Conservation (phyloP, 2,888 invertebrate species). For the Alitta virens region DNA sequence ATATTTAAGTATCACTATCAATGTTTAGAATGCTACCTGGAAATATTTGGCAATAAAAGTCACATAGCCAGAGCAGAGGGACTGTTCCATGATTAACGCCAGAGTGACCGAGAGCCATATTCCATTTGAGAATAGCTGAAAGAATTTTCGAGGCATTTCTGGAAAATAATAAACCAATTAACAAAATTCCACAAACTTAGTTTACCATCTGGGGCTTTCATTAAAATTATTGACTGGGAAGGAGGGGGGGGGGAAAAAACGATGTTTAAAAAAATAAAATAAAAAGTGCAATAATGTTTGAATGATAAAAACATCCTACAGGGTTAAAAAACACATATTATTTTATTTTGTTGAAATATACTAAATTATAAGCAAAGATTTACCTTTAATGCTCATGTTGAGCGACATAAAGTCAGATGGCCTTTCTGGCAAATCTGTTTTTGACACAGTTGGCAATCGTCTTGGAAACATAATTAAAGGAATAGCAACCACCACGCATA, state of each 20-base stretch:
- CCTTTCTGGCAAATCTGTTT: not conserved
- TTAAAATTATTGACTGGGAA: no score
- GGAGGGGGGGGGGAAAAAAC: no score
- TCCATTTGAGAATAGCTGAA: conserved; percentile 15
- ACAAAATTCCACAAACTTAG: no score
- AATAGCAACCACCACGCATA: conserved; percentile 13
- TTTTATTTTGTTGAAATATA: no score
- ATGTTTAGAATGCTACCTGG: conserved; percentile 2
- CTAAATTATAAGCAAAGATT: not conserved
- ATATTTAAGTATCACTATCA: no score
- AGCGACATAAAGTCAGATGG: not conserved
- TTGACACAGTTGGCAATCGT: conserved; percentile 2
- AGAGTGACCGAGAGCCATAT: conserved; percentile 20
- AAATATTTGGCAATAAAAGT: conserved; percentile 23
- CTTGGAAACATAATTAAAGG: conserved; percentile 20
- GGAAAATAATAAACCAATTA: no score
- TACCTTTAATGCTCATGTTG: conserved; percentile 6
- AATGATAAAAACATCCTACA: no score
- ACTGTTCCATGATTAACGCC: conserved; percentile 21
- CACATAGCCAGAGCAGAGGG: conserved; percentile 16
- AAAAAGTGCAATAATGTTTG: no score
- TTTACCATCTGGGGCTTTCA: no score
- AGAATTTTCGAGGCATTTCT: conserved; percentile 13
- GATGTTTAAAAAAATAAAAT: no score
- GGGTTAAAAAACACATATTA: no score